phyloP scores from a whole-genome alignment of 2,888 invertebrate genomes.

The Pomacea canaliculata region DNA sequence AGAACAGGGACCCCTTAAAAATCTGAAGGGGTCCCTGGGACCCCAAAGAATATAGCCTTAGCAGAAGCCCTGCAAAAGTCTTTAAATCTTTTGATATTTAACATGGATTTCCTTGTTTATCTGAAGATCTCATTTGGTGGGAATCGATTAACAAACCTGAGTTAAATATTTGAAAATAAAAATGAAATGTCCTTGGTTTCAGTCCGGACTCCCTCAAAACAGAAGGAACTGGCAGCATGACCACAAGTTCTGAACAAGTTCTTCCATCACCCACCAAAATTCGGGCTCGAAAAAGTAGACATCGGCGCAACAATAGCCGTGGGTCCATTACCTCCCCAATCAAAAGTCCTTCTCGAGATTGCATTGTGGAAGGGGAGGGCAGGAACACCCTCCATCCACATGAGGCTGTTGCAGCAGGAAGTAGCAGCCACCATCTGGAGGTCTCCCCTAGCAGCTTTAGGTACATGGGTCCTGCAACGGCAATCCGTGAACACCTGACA shows the following conservation, averaged over 20 bases:
- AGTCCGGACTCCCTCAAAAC: slow-evolving; percentile 57
- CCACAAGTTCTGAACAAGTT: slow-evolving; percentile 57
- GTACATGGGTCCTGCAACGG: slow-evolving; percentile 59
- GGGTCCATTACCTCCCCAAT: slow-evolving; percentile 57
- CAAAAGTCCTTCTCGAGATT: slow-evolving; percentile 59
- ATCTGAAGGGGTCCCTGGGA: too few species aligned
- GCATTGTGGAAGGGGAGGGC: slow-evolving; percentile 20
- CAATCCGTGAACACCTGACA: slow-evolving; percentile 51
- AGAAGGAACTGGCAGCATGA: slow-evolving; percentile 47
- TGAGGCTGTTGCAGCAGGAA: slow-evolving; percentile 28
- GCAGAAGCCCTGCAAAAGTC: too few species aligned
- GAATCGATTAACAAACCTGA: too few species aligned
- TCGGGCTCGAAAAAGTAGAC: slow-evolving; percentile 64
- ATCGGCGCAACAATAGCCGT: slow-evolving; percentile 67
- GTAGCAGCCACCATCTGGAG: slow-evolving; percentile 34
- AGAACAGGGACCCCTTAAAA: too few species aligned
- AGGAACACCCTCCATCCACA: slow-evolving; percentile 14
- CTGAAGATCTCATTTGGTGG: too few species aligned
- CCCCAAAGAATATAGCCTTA: too few species aligned
- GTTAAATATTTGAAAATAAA: too few species aligned
- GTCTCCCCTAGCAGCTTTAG: slow-evolving; percentile 48
- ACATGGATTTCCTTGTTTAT: too few species aligned
- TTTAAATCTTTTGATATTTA: too few species aligned
- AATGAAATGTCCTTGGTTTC: too few species aligned
- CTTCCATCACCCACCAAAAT: slow-evolving; percentile 62